Evolutionary conservation across 1,140 invertebrate species (phyloP), one percentile per base, ranked within the genome.

Genomic region (Drosophila yakuba): DNA sequence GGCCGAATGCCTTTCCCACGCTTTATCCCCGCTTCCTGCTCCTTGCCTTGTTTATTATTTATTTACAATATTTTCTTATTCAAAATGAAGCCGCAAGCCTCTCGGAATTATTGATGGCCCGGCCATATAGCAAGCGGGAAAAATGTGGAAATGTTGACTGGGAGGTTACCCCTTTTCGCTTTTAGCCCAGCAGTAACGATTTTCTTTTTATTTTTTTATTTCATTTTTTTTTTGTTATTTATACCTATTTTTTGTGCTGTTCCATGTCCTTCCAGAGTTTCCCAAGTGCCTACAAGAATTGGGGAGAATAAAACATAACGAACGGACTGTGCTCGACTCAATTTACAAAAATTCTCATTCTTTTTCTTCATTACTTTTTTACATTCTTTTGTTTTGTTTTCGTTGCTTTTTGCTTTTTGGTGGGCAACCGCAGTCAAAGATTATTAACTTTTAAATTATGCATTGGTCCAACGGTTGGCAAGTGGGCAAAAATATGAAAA

Each of bases 31-130:
- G 14, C 54, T 25, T 52, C 57, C 32, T 23, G 14, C 54, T 35
- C 52, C 45, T 25, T 15, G 15, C 71, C 41, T 62, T 67, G 51
- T 78, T 80, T 83, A 83, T 88, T 89, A 88, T 88, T 88, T 88
- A 88, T 88, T 88, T 89, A 88, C 68, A 80, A 89, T 89, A 89
- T 83, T 88, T 88, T 88, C 84, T 83, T 88, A 78, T 89, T 88
- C 79, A 88, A 88, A 88, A 88, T 88, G 84, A 89, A 88, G 80
- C 84, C 84, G 79, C 84, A 83, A 83, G 64, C 80, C 80, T 43
- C 79, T 78, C 41, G 20, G 66, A 83, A 89, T 88, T 88, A 88
- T 88, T 88, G 84, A 88, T 88, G 84, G 84, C 78, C 38, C 68
- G 47, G 35, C 59, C 64, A 83, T 59, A 66, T 36, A 69, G 50